These are phyloP conservation scores for Drosophila truncata DNA, from an alignment of 1,140 invertebrate species.

Conservation along the genomic window DNA sequence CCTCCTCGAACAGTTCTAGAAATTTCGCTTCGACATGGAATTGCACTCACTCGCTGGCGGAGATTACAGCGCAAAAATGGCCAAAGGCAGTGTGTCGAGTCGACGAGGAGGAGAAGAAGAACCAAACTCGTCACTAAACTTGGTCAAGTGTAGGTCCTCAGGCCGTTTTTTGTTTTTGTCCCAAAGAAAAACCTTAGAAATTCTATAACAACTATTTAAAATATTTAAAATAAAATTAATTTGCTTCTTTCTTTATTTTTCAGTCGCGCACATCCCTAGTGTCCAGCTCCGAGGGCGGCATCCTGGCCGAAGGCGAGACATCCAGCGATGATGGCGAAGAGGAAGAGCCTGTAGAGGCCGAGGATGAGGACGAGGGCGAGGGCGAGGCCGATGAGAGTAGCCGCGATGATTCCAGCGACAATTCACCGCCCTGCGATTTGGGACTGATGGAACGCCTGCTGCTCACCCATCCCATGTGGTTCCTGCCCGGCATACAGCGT, in stretches of 20 bases:
- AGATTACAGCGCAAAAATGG: slow-evolving; percentile 40
- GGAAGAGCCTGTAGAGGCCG: slow-evolving; percentile 30
- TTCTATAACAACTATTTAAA: neutral
- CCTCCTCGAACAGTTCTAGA: slow-evolving; percentile 9
- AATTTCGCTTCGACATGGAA: slow-evolving; percentile 58
- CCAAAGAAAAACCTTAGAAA: neutral
- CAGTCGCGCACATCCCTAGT: slow-evolving; percentile 85
- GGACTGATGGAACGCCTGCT: slow-evolving; percentile 94
- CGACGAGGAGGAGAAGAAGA: neutral
- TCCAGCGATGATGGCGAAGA: slow-evolving; percentile 69
- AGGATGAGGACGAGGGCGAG: slow-evolving; percentile 36
- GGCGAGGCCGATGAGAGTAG: slow-evolving; percentile 59
- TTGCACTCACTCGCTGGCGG: slow-evolving; percentile 58
- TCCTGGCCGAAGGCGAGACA: slow-evolving; percentile 84
- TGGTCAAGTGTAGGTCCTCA: slow-evolving; percentile 35
- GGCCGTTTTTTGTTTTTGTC: neutral
- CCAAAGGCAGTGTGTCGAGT: slow-evolving; percentile 70
- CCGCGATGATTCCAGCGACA: slow-evolving; percentile 71
- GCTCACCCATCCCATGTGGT: slow-evolving; percentile 97
- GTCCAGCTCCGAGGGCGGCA: slow-evolving; percentile 85
- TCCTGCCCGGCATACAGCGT: slow-evolving; percentile 96
- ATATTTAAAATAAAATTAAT: neutral
- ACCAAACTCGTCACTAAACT: slow-evolving; percentile 9
- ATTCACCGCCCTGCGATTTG: slow-evolving; percentile 90
- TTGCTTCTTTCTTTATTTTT: slow-evolving; percentile 35